Percentiles rank a stretch among this genome's conserved stretches.
Conservation (phyloP, 2,888 invertebrate genomes). For the Sialis lutaria region DNA sequence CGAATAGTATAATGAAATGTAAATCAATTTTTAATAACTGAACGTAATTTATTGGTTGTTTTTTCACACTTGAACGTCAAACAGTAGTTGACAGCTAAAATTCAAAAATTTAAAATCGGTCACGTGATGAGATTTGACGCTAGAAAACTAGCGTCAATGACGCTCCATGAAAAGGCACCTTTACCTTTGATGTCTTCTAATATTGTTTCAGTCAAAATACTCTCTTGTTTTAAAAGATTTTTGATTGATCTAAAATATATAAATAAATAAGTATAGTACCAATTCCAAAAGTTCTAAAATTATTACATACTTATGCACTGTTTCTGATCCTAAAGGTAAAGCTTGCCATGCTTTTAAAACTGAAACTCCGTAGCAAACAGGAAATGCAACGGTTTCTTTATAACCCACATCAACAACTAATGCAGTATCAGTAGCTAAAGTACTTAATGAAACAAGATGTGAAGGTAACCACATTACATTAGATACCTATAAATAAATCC, state of each 20-base stretch:
- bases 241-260: constrained; percentile 19
- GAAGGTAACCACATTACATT: constrained; percentile 69
- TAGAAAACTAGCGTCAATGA: too few species aligned
- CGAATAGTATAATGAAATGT: too few species aligned
- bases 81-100: too few species aligned
- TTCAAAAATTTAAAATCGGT: too few species aligned
- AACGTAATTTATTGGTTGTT: too few species aligned
- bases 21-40: too few species aligned
- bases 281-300: background rate
- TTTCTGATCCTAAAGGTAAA: constrained; percentile 57
- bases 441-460: constrained; percentile 67
- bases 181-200: constrained; percentile 64
- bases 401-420: constrained; percentile 82
- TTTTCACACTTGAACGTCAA: too few species aligned
- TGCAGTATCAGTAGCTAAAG: constrained; percentile 65
- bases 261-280: constrained; percentile 5
- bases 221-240: constrained; percentile 25
- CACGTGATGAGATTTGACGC: too few species aligned
- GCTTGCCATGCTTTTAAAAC: constrained; percentile 72
- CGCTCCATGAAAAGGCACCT: too few species aligned
- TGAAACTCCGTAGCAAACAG: constrained; percentile 75
- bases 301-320: constrained; percentile 45
- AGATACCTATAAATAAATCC: constrained; percentile 34
- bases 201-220: constrained; percentile 33
- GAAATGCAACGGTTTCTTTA: constrained; percentile 61